Conservation (phyloP, 1,140 invertebrate species). For the Metopolophium dirhodum region DNA sequence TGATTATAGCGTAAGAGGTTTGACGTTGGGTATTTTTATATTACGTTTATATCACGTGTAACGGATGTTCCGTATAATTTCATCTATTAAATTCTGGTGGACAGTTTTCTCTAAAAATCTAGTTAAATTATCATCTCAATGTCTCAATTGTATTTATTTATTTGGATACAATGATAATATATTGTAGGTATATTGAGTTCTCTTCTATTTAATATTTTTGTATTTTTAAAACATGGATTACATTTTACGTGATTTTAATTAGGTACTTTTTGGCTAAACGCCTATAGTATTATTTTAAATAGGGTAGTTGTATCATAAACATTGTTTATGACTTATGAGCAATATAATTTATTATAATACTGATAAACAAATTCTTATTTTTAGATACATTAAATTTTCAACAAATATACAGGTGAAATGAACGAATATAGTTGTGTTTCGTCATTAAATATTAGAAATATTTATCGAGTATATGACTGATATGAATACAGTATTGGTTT, state of each 20-base stretch:
- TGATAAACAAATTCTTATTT: too few species aligned
- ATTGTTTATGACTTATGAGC: too few species aligned
- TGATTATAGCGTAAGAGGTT: neutral
- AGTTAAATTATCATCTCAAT: neutral
- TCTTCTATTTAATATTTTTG: neutral
- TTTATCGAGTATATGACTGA: too few species aligned
- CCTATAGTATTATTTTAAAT: too few species aligned
- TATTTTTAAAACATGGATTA: too few species aligned
- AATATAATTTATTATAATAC: too few species aligned
- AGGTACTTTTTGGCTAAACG: too few species aligned
- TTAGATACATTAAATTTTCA: neutral
- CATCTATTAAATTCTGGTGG: neutral
- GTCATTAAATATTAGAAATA: neutral
- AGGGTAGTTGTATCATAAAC: too few species aligned
- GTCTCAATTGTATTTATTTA: neutral
- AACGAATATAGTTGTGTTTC: neutral
- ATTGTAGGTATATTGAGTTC: neutral
- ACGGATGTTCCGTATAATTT: neutral
- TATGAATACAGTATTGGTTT: too few species aligned
- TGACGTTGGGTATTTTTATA: neutral
- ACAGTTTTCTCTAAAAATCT: neutral
- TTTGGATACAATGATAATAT: neutral
- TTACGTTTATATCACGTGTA: neutral
- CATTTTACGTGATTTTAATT: too few species aligned
- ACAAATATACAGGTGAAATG: neutral